Percentiles rank a stretch among this genome's conserved stretches.
Evolutionary conservation across 1,140 invertebrate species (phyloP).

Genomic region (Eciton burchellii): DNA sequence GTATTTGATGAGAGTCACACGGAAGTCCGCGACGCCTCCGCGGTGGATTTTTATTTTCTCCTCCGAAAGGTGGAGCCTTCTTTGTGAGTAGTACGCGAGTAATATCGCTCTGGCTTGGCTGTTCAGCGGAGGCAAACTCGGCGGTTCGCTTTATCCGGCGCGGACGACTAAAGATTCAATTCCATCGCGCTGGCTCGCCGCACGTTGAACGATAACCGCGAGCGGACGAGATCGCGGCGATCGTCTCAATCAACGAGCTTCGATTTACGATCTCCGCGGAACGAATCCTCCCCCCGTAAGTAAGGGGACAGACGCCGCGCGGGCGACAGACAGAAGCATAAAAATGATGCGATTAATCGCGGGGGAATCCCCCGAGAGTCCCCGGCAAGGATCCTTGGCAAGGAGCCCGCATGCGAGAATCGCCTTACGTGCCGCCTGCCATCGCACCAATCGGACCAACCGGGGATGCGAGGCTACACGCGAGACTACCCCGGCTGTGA

Average conservation of each 20-base stretch:
- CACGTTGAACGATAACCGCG: neutral
- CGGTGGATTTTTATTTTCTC: neutral
- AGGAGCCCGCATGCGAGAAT: constrained; percentile 63
- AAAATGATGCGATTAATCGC: constrained; percentile 43
- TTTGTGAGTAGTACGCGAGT: no score
- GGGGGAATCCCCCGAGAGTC: no score
- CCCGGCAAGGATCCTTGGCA: constrained; percentile 46
- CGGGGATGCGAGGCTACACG: no score
- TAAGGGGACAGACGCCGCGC: neutral
- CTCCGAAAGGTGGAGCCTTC: no score
- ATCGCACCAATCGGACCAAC: neutral
- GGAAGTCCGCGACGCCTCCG: neutral
- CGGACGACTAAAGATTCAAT: constrained; percentile 37
- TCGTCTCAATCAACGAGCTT: neutral
- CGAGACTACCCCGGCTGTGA: no score
- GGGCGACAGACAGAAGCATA: neutral
- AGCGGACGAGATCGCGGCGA: neutral
- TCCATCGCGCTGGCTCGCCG: neutral
- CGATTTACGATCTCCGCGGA: constrained; percentile 7
- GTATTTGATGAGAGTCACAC: constrained; percentile 30
- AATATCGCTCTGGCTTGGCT: no score
- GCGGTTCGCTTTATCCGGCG: constrained; percentile 6
- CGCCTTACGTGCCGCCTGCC: constrained; percentile 51
- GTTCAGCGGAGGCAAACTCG: constrained; percentile 5
- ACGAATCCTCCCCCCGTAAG: constrained; percentile 6